Percentiles rank a stretch among this genome's conserved stretches.
These are phyloP conservation scores for Scarus forsteni DNA, from an alignment of 2,797 vertebrate species.

Conservation along the genomic window DNA sequence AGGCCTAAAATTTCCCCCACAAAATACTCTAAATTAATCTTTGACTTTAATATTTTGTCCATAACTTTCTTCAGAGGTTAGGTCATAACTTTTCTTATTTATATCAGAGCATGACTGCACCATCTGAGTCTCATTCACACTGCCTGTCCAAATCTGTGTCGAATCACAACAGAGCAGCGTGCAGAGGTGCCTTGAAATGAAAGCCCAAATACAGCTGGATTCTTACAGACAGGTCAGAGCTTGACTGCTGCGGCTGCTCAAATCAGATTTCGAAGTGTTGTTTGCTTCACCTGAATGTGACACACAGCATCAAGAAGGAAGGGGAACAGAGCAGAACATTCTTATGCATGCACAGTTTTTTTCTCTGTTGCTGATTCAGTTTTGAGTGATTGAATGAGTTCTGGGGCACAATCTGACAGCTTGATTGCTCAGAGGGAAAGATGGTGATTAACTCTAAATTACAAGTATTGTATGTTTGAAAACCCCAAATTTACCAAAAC, in stretches of 20 bases:
- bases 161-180: too few species aligned
- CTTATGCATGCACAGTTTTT: too few species aligned
- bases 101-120: constrained; percentile 3
- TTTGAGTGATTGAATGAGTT: background rate
- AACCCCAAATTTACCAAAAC: background rate
- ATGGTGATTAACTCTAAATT: background rate
- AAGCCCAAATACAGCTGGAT: too few species aligned
- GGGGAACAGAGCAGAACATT: background rate
- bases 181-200: too few species aligned
- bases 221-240: background rate
- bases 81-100: background rate
- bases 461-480: background rate
- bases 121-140: background rate
- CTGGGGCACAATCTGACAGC: background rate
- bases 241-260: background rate
- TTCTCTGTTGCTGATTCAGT: background rate
- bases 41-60: constrained; percentile 13
- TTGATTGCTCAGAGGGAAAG: background rate
- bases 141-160: background rate
- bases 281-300: background rate
- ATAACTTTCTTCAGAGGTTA: background rate
- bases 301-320: background rate
- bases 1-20: background rate
- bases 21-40: constrained; percentile 11
- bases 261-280: background rate